Percentiles rank a stretch among this genome's conserved stretches.
phyloP scores from a whole-genome alignment of 2,113 vertebrate species.

The Cyphomyrus discorhynchus region DNA sequence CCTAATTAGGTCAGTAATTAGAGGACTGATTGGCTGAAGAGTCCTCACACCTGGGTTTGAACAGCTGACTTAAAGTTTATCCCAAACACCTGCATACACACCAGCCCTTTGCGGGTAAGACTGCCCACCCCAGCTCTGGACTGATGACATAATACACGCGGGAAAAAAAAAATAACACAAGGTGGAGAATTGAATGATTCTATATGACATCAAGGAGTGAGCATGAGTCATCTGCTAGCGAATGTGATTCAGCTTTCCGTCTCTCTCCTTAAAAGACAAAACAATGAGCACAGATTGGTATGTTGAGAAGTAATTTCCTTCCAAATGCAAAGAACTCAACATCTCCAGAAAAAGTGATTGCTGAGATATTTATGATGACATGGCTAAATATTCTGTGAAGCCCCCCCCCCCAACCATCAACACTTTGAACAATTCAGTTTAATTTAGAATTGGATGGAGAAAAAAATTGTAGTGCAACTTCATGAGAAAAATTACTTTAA shows the following conservation, averaged over 20 bases:
- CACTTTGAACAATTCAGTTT: background rate
- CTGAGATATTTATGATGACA: background rate
- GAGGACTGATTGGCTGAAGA: too few species aligned
- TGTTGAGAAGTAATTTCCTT: background rate
- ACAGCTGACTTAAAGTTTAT: too few species aligned
- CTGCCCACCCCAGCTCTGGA: too few species aligned
- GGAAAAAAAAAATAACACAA: background rate
- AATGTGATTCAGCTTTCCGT: background rate
- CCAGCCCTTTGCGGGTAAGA: too few species aligned
- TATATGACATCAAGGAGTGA: background rate
- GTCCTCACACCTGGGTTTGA: too few species aligned
- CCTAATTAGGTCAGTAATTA: too few species aligned
- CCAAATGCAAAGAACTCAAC: background rate
- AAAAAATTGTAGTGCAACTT: background rate
- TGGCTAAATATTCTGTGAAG: background rate
- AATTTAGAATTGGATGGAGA: background rate
- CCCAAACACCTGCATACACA: too few species aligned
- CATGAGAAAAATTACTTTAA: background rate
- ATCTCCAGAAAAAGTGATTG: background rate
- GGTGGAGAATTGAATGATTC: background rate
- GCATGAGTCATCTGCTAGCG: background rate
- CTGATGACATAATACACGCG: background rate
- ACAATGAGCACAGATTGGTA: background rate
- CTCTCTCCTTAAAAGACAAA: background rate
- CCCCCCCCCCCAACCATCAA: background rate